Percentiles rank a stretch among this genome's conserved stretches.
phyloP scores from a whole-genome alignment of 92 coral and sea anemone species.

The Actinostola sp. region DNA sequence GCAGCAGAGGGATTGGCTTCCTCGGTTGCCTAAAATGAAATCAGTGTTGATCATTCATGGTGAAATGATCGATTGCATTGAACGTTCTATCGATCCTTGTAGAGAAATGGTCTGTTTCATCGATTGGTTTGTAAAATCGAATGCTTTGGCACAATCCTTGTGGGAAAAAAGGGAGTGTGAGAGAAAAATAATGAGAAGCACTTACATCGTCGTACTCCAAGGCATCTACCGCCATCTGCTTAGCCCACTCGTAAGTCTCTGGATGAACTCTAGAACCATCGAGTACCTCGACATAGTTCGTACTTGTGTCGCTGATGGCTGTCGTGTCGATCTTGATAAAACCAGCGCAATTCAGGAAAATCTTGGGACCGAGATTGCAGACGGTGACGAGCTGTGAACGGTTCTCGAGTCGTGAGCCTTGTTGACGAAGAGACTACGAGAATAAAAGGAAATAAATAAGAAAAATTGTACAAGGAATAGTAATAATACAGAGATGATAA shows the following conservation, averaged over 20 bases:
- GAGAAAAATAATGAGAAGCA: too few species aligned
- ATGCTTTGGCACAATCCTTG: not conserved
- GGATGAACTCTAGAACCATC: conserved; percentile 99
- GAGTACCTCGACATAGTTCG: conserved; percentile 89
- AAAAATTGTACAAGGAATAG: not conserved
- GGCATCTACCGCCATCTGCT: conserved; percentile 99
- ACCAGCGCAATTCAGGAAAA: conserved; percentile 93
- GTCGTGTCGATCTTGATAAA: conserved; percentile 95
- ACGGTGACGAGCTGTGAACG: conserved; percentile 98
- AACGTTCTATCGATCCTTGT: too few species aligned
- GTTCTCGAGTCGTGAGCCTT: conserved; percentile 90
- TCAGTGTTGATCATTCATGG: not conserved
- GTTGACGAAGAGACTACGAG: conserved; percentile 86
- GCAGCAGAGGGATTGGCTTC: conserved; percentile 98
- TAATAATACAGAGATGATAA: not conserved
- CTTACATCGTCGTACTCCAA: conserved; percentile 94
- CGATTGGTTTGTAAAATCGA: not conserved
- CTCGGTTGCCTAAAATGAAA: conserved; percentile 66
- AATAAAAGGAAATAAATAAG: not conserved
- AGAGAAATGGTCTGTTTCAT: not conserved
- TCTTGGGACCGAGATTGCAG: conserved; percentile 96
- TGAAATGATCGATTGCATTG: too few species aligned
- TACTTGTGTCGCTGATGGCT: conserved; percentile 84
- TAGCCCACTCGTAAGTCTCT: conserved; percentile 99
- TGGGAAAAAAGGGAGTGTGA: too few species aligned